phyloP scores from a whole-genome alignment of 2,113 vertebrate genomes.

The Caranx ignobilis region DNA sequence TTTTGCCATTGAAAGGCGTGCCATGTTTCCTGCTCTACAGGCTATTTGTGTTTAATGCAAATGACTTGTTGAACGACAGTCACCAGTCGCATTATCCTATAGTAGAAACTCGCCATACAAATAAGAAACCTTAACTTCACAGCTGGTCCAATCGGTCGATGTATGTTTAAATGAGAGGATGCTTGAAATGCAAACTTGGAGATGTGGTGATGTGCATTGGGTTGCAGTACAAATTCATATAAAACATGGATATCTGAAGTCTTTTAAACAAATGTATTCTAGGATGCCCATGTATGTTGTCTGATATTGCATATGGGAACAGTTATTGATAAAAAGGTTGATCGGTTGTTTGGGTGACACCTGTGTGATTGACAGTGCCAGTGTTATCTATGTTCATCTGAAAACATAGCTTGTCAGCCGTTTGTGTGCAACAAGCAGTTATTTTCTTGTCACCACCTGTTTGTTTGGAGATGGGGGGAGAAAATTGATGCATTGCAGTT shows the following conservation, averaged over 20 bases:
- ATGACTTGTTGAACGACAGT: neutral
- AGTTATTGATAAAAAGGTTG: neutral
- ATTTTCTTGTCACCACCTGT: neutral
- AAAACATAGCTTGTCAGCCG: neutral
- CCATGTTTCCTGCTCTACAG: neutral
- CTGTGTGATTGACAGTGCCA: neutral
- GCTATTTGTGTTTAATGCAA: slow-evolving; percentile 11
- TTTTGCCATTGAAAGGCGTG: neutral
- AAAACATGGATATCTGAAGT: neutral
- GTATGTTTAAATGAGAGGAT: neutral
- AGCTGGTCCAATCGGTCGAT: neutral
- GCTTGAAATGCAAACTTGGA: neutral
- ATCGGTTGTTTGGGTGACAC: neutral
- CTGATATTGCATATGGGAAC: neutral
- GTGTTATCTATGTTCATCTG: neutral
- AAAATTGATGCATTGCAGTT: neutral
- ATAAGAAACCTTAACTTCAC: neutral
- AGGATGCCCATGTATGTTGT: neutral
- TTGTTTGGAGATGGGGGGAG: neutral
- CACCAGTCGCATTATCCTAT: neutral
- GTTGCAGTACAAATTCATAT: neutral
- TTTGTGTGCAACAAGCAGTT: neutral
- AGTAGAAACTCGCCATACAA: neutral
- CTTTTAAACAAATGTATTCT: neutral
- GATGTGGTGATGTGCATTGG: neutral